Percentiles rank a stretch among this genome's conserved stretches.
phyloP scores from a whole-genome alignment of 2,113 vertebrate species.

The Oncorhynchus kisutch region DNA sequence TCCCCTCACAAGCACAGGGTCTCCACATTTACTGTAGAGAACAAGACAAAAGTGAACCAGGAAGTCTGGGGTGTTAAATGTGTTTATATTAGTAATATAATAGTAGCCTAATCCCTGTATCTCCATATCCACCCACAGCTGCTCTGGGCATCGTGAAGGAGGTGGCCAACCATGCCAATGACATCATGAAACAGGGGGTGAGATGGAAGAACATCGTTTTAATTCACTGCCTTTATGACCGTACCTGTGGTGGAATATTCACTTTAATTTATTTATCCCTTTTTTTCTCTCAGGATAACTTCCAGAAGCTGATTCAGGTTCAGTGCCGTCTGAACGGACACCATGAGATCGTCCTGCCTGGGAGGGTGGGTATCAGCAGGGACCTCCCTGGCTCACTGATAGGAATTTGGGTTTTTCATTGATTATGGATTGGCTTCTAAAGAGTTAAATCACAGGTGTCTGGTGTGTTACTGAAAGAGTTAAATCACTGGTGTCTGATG shows the following conservation, averaged over 20 bases:
- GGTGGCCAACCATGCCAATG: slow-evolving; percentile 95
- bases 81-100: not conserved
- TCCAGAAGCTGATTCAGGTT: slow-evolving; percentile 95
- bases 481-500: too few species aligned
- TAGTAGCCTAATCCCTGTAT: slow-evolving; percentile 4
- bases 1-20: too few species aligned
- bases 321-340: slow-evolving; percentile 90
- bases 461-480: not conserved
- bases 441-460: not conserved
- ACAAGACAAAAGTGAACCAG: not conserved
- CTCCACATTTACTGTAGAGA: not conserved
- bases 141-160: slow-evolving; percentile 90
- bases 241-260: too few species aligned
- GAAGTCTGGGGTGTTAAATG: not conserved
- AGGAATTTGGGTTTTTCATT: not conserved
- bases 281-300: slow-evolving; percentile 83
- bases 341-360: slow-evolving; percentile 93
- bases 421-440: not conserved
- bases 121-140: slow-evolving; percentile 69
- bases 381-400: not conserved
- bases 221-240: not conserved
- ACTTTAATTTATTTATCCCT: not conserved
- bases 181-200: slow-evolving; percentile 95
- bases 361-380: slow-evolving; percentile 77
- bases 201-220: slow-evolving; percentile 36